Percentiles rank a stretch among this genome's conserved stretches.
Evolutionary conservation across 92 coral and sea anemone genomes (phyloP).

Genomic region (Parazoanthus darwini): DNA sequence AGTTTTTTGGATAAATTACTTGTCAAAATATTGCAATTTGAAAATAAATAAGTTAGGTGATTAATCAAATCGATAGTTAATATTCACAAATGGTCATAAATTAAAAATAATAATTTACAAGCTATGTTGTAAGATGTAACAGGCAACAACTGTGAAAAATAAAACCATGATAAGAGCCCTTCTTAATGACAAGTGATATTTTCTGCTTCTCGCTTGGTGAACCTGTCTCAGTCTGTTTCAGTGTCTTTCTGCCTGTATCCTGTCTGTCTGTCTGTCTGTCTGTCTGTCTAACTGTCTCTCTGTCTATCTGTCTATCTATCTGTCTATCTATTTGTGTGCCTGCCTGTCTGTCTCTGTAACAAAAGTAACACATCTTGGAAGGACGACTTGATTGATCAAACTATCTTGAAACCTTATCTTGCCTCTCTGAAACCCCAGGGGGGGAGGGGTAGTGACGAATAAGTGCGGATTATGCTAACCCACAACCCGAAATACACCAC

Average conservation of each 20-base stretch:
- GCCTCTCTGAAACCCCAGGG: no score
- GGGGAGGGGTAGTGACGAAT: no score
- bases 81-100: not conserved
- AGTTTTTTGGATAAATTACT: slow-evolving; percentile 14
- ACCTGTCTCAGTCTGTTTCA: not conserved
- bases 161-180: slow-evolving; percentile 2
- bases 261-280: not conserved
- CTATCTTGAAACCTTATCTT: no score
- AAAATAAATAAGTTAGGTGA: slow-evolving; percentile 19
- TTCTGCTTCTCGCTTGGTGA: no score
- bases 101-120: slow-evolving; percentile 3
- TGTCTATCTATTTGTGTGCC: not conserved
- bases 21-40: not conserved
- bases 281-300: not conserved
- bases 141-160: slow-evolving; percentile 10
- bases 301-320: not conserved
- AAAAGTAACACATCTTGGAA: no score
- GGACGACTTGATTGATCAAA: no score
- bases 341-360: not conserved
- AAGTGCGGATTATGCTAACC: no score
- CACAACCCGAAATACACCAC: no score
- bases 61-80: slow-evolving; percentile 11
- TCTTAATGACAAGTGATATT: not conserved
- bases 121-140: slow-evolving; percentile 6
- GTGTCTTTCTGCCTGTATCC: not conserved